A percentile compares a stretch with the other conserved stretches of the same genome.
Evolutionary conservation across 2,797 vertebrate species (phyloP).

Genomic region (Peromyscus aztecus): DNA sequence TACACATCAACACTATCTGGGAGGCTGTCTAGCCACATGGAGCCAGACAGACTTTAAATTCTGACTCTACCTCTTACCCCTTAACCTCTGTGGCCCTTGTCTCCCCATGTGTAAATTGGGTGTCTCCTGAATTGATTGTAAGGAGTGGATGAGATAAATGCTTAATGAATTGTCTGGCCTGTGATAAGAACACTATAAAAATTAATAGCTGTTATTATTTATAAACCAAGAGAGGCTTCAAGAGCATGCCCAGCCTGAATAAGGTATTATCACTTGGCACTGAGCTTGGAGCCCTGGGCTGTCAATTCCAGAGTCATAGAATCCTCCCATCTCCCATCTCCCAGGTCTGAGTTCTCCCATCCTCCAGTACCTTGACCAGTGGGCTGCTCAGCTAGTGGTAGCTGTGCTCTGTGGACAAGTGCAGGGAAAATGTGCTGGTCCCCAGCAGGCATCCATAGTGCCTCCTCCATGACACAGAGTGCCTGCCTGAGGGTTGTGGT

Average conservation of each 20-base stretch:
- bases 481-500: background rate
- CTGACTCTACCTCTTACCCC: background rate
- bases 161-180: background rate
- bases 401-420: background rate
- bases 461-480: background rate
- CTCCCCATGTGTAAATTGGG: background rate
- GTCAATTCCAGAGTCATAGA: background rate
- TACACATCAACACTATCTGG: background rate
- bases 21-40: background rate
- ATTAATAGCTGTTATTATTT: background rate
- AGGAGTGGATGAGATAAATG: background rate
- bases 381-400: background rate
- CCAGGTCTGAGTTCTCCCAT: no score
- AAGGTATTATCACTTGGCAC: background rate
- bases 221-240: background rate
- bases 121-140: background rate
- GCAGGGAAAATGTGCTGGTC: background rate
- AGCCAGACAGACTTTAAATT: constrained; percentile 33
- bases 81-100: background rate
- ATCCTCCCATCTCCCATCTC: background rate
- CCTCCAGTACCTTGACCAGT: background rate
- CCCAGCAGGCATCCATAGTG: background rate
- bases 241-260: background rate
- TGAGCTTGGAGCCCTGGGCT: background rate
- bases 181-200: background rate